Evolutionary conservation across 1,140 invertebrate species (phyloP), one percentile per base, ranked within the genome.

Genomic region (Teleogryllus occipitalis): DNA sequence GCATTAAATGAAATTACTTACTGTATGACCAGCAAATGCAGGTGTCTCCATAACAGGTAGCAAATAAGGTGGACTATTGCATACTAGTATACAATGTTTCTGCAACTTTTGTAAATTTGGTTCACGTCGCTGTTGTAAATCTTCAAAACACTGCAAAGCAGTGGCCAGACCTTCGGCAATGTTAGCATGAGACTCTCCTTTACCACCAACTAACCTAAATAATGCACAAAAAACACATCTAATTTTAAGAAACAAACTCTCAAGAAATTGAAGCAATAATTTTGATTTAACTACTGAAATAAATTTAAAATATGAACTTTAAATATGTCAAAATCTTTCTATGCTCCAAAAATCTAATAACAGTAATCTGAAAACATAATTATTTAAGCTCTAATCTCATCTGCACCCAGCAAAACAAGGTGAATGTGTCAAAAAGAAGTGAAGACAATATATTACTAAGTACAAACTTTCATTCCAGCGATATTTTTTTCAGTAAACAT

Each of bases 11-110:
- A 39, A 39, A 39, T 39, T 18, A 65, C 54, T 65, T 65, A 65
- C 89, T 65, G 89, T 90, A 83, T 93, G 89, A 74, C 94, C 92
- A 80, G 89, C 86, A 87, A 93, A 96, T 47, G 89, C 87, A 82
- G 90, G 90, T 39, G 91, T 92, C 86, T 98, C 96, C 84, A 91
- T 91, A 39, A 95, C 94, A 39, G 93, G 93, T 80, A 96, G 90
- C 77, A 92, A 90, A 85, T 98, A 98, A 0, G 96, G 96, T 8
- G 95, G 93, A n/a, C 96, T 97, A 85, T 97, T 97, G 84, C 95
- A 97, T 39, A 98, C 89, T 10, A 98, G 86, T 79, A 98, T 92
- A 82, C 96, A 96, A 86, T 98, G 95, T 78, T 92, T 91, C 83
- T 93, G 90, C 12, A 88, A 83, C 81, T 84, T 84, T 74, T 82